Evolutionary conservation across 2,797 vertebrate genomes (phyloP).

Genomic region (Brachyrhaphis roseni): DNA sequence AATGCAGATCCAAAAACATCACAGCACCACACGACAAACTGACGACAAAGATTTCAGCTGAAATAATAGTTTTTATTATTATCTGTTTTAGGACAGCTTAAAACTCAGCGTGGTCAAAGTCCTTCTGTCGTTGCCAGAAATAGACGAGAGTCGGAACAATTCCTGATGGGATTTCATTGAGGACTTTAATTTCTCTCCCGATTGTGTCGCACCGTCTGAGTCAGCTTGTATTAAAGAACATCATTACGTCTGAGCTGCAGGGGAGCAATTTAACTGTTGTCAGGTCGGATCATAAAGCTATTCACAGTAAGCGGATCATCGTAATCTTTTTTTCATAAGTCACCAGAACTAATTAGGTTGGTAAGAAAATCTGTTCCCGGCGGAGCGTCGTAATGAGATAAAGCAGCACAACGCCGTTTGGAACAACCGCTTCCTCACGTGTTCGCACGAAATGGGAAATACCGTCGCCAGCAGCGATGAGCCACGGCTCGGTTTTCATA

Average conservation of each 20-base stretch:
- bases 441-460: not conserved
- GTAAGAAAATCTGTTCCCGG: slow-evolving; percentile 27
- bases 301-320: slow-evolving; percentile 28
- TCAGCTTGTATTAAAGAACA: slow-evolving; percentile 11
- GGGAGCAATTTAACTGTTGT: slow-evolving; percentile 34
- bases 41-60: slow-evolving; percentile 32
- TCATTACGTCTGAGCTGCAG: slow-evolving; percentile 2
- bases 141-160: not conserved
- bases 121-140: not conserved
- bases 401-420: not conserved
- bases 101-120: not conserved
- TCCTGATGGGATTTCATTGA: not conserved
- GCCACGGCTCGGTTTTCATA: not conserved
- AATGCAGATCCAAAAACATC: slow-evolving; percentile 45
- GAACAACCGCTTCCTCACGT: not conserved
- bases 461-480: not conserved
- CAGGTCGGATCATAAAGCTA: slow-evolving; percentile 34
- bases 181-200: slow-evolving; percentile 7
- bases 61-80: not conserved
- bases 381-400: not conserved
- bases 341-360: slow-evolving; percentile 49
- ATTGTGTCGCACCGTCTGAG: slow-evolving; percentile 17
- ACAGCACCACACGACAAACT: slow-evolving; percentile 42
- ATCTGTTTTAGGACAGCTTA: not conserved
- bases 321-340: slow-evolving; percentile 24